These are phyloP conservation scores for Cladopsammia gracilis DNA, from an alignment of 64 coral and sea anemone species.

Conservation along the genomic window DNA sequence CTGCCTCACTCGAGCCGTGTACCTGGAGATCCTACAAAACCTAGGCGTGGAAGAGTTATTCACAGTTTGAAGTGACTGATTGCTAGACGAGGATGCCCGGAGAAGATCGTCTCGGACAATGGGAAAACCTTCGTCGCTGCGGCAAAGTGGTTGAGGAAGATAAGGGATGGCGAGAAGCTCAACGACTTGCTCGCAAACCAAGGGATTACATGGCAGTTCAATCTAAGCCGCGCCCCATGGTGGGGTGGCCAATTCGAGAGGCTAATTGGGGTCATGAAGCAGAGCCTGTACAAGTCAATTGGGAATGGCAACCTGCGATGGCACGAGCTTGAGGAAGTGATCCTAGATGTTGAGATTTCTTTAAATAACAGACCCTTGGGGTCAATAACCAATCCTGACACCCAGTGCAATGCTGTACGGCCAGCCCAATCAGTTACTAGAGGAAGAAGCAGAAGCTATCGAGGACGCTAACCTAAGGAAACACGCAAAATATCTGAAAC, in stretches of 20 bases:
- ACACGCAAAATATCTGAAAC: slow-evolving; percentile 27
- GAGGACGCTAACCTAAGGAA: slow-evolving; percentile 25
- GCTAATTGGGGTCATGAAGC: slow-evolving; percentile 45
- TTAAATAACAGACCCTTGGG: slow-evolving; percentile 42
- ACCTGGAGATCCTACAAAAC: slow-evolving; percentile 30
- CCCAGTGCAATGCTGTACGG: slow-evolving; percentile 21
- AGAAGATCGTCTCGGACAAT: slow-evolving; percentile 51
- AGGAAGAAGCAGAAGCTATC: slow-evolving; percentile 7
- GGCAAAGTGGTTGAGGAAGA: slow-evolving; percentile 32
- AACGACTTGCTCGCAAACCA: slow-evolving; percentile 13
- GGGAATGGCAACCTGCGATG: slow-evolving; percentile 12
- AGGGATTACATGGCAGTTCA: slow-evolving; percentile 55
- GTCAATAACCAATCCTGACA: slow-evolving; percentile 32
- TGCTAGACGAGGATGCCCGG: neutral
- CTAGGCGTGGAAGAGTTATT: neutral
- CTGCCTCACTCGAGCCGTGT: slow-evolving; percentile 5
- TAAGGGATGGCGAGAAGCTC: slow-evolving; percentile 21
- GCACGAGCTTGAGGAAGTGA: slow-evolving; percentile 10
- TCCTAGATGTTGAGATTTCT: slow-evolving; percentile 57
- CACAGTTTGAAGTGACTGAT: slow-evolving; percentile 17
- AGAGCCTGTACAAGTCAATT: slow-evolving; percentile 49
- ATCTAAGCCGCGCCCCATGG: slow-evolving; percentile 52
- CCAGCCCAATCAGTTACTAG: slow-evolving; percentile 27
- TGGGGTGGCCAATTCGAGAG: slow-evolving; percentile 63
- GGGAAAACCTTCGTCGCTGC: slow-evolving; percentile 12